These are phyloP conservation scores for Macrophya annulata DNA, from an alignment of 2,888 invertebrate species.

Conservation along the genomic window DNA sequence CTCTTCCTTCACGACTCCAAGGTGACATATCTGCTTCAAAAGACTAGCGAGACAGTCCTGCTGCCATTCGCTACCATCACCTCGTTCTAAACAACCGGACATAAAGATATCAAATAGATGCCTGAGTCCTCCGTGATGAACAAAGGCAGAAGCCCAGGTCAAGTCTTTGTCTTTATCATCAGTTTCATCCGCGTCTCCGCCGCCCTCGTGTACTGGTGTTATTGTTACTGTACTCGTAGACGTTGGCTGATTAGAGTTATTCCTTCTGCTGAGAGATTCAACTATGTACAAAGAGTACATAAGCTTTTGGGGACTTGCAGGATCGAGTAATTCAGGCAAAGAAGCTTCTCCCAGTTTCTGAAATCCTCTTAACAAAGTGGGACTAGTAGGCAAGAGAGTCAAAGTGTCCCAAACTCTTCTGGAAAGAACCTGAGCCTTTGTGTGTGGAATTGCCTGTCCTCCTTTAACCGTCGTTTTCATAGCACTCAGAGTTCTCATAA, in stretches of 20 bases:
- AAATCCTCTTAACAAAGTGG: conserved; percentile 91
- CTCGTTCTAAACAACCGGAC: conserved; percentile 87
- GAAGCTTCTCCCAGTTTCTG: conserved; percentile 87
- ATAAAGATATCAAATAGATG: conserved; percentile 96
- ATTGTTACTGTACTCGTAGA: conserved; percentile 61
- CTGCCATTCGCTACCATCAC: conserved; percentile 94
- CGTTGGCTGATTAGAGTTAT: conserved; percentile 61
- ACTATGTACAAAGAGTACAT: conserved; percentile 98
- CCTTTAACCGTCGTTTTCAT: conserved; percentile 90
- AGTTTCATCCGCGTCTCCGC: conserved; percentile 65
- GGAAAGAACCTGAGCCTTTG: conserved; percentile 94
- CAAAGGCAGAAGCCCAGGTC: conserved; percentile 90
- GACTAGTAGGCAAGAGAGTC: conserved; percentile 94
- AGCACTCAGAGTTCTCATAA: conserved; percentile 94
- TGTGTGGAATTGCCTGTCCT: conserved; percentile 88
- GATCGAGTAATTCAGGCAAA: conserved; percentile 90
- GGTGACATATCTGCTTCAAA: conserved; percentile 91
- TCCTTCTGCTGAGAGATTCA: conserved; percentile 84
- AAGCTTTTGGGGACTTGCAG: conserved; percentile 94
- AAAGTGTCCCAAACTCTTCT: conserved; percentile 97
- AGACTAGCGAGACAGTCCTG: conserved; percentile 96
- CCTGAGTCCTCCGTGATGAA: conserved; percentile 92
- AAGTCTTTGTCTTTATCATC: conserved; percentile 71
- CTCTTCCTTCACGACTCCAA: conserved; percentile 86
- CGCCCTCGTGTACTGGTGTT: conserved; percentile 62